Evolutionary conservation across 2,113 vertebrate species (phyloP), one percentile per base, ranked within the genome.

Genomic region (Pyrgilauda ruficollis): DNA sequence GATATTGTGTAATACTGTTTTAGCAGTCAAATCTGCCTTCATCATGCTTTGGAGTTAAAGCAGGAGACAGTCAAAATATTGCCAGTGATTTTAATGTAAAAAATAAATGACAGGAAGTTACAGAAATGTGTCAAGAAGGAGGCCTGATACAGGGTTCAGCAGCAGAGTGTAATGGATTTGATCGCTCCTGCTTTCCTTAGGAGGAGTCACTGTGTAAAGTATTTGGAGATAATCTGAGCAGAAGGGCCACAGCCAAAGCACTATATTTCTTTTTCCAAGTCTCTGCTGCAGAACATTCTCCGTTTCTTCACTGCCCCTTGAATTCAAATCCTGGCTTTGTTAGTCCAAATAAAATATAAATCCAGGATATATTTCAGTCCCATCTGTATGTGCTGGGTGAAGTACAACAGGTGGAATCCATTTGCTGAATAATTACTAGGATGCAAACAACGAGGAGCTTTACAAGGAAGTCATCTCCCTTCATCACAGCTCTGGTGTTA

Each of bases 241-340:
- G 59, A 89, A 86, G 67, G 47, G 79, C 89, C 56, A 82, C 27
- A 58, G 83, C 91, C 74, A 70, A 87, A 86, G 30, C 83, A 12
- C 33, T 86, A 19, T 87, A 69, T 96, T 94, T 82, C 87, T 95
- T 91, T 94, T 74, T 94, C 72, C 80, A 96, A 96, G 80, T 93
- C 62, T 96, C 91, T 96, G 84, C 70, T 93, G 90, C 47, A 92
- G 80, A 96, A 81, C 86, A 62, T 92, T 94, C 68, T 91, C 35
- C 27, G 73, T 90, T 82, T 76, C 70, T 94, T 96, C 67, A 15
- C 62, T 95, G 50, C 58, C 92, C n/a, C 84, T 96, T 94, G 67
- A 91, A 96, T 97, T 96, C 66, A 96, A 96, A 95, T 87, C 76
- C 86, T 91, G 91, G 69, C 83, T 96, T 79, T 84, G 69, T 85